A percentile compares a stretch with the other conserved stretches of the same genome.
Evolutionary conservation across 2,797 vertebrate genomes (phyloP).

Genomic region (Ciconia nigra): DNA sequence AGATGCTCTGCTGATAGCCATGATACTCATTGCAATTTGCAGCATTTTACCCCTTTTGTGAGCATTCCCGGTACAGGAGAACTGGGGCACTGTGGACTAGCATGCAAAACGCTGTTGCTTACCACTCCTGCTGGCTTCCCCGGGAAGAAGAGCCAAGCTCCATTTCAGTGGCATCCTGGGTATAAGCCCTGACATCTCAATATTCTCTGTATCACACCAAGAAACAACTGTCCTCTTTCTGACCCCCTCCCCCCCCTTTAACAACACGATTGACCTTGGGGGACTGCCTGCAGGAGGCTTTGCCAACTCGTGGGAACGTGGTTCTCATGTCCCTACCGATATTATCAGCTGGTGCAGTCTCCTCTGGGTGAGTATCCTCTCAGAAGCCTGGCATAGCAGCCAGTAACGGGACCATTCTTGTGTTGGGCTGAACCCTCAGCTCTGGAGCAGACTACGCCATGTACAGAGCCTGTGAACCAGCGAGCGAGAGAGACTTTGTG

Average conservation of each 20-base stretch:
- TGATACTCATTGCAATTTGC: neutral
- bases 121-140: neutral
- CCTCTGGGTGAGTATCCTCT: neutral
- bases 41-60: neutral
- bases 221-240: neutral
- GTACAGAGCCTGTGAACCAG: neutral
- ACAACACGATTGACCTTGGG: accelerated
- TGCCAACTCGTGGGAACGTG: accelerated
- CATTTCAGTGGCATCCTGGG: neutral
- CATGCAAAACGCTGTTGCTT: neutral
- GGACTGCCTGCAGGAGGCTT: neutral
- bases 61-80: neutral
- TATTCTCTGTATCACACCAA: neutral
- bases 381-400: neutral
- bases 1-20: neutral
- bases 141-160: neutral
- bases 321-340: accelerated
- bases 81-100: no score
- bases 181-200: neutral
- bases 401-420: accelerated
- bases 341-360: neutral
- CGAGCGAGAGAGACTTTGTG: neutral
- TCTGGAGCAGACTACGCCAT: neutral
- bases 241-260: neutral
- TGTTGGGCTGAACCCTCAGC: neutral